Base-by-base conservation (phyloP, 1,140 invertebrate species). In the Stenopsyche tienmushanensis region DNA sequence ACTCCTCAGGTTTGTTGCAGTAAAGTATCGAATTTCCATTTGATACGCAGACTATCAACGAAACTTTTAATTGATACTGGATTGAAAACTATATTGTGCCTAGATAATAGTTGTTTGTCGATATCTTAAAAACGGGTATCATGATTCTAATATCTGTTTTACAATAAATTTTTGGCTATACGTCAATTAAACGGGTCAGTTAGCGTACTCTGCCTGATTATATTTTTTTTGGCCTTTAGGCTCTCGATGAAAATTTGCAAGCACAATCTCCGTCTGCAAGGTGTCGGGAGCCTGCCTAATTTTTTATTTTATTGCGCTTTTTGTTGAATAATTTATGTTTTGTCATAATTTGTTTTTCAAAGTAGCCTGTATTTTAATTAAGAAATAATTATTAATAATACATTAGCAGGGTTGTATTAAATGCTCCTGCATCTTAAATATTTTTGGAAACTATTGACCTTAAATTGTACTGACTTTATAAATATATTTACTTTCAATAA, bases 401-500 rank as follows among this genome's bases (percentile, higher is more conserved):
- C 80, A 80, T 82, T 80, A 78, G 78, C 80, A 80, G 80, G 78
- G 80, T 82, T 79, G 80, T 78, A 70, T 70, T 66, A 70, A 70
- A 70, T 70, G 78, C 77, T 80, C 80, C 80, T 82, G 80, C 80
- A 78, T 79, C 80, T 82, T 82, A 82, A 72, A 82, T 80, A 82
- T 82, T 82, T 82, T 82, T 82, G 80, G 79, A 82, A 80, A 80
- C 79, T 82, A 82, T 82, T 82, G 79, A 82, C 80, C 80, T 82
- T 82, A 82, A 81, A 82, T 82, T 82, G 80, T 82, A 82, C 80
- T 82, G 79, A 82, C 79, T 82, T 81, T 81, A 81, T 80, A 81
- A 81, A 81, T 80, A 80, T 81, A 81, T 81, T 81, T 81, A 81
- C 79, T 81, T 70, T 81, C 79, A 81, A 81, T 81, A 81, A 81